Conservation (phyloP, 2,113 vertebrate genomes). For the Leiothrix lutea region DNA sequence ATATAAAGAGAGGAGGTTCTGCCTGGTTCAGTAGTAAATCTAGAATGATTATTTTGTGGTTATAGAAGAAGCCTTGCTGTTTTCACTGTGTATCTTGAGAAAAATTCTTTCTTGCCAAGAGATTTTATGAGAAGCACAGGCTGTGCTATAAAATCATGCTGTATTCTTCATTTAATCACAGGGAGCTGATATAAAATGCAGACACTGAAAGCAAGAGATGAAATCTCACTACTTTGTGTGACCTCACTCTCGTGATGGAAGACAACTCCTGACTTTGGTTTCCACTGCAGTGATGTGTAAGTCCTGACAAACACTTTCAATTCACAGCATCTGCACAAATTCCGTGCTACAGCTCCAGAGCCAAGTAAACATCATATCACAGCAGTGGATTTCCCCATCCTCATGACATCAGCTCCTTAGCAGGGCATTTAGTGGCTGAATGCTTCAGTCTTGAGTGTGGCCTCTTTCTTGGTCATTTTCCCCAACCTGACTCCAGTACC, state of each 20-base stretch:
- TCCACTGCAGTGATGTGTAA: background rate
- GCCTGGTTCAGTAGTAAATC: background rate
- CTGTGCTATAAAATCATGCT: background rate
- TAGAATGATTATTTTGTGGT: background rate
- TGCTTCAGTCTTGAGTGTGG: accelerated
- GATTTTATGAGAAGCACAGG: background rate
- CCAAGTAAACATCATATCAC: background rate
- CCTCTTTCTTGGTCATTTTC: background rate
- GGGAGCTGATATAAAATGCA: background rate
- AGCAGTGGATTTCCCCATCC: background rate
- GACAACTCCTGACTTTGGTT: background rate
- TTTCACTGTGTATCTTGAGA: background rate
- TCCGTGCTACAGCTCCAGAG: background rate
- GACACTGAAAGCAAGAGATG: background rate
- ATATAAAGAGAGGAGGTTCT: background rate
- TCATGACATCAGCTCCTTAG: background rate
- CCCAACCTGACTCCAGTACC: background rate
- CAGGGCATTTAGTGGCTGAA: background rate
- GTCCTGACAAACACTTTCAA: background rate
- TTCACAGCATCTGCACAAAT: background rate
- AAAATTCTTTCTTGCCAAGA: background rate
- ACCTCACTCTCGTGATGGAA: background rate
- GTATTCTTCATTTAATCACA: background rate
- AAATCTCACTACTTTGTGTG: background rate
- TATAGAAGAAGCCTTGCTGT: background rate